Percentiles rank a stretch among this genome's conserved stretches.
phyloP scores from a whole-genome alignment of 37 sponge, comb jelly and placozoan genomes.

The Diacarnus erythraeanus region DNA sequence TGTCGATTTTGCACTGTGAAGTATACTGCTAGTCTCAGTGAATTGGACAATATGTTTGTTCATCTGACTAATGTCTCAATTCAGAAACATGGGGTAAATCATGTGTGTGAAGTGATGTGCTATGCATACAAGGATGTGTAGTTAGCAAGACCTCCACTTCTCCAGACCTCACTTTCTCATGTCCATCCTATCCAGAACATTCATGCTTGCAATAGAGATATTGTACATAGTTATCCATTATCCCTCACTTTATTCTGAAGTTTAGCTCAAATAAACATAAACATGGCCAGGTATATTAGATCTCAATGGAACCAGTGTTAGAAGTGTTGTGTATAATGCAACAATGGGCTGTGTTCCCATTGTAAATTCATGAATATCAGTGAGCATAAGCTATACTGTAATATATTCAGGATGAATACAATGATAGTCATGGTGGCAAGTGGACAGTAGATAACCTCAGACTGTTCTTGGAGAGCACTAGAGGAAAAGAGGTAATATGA shows the following conservation, averaged over 20 bases:
- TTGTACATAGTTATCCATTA: too few relatives aligned
- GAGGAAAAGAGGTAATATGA: conserved; percentile 76
- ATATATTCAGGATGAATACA: conserved; percentile 94
- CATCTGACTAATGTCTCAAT: conserved; percentile 98
- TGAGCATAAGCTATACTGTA: too few relatives aligned
- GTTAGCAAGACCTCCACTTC: neutral
- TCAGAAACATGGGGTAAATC: conserved; percentile 92
- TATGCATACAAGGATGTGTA: neutral
- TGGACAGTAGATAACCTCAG: conserved; percentile 87
- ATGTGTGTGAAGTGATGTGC: neutral
- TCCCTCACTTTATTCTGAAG: too few relatives aligned
- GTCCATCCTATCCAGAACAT: too few relatives aligned
- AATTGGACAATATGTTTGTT: conserved; percentile 96
- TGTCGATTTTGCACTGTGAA: conserved; percentile 98
- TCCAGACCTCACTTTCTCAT: too few relatives aligned
- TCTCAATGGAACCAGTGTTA: too few relatives aligned
- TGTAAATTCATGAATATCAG: too few relatives aligned
- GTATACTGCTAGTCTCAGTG: conserved; percentile 81
- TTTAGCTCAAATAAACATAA: too few relatives aligned
- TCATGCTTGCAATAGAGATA: too few relatives aligned
- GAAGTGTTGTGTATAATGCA: too few relatives aligned
- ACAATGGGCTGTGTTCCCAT: too few relatives aligned
- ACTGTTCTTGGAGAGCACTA: conserved; percentile 83
- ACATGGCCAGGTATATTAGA: too few relatives aligned
- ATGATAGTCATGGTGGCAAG: conserved; percentile 96